phyloP scores from a whole-genome alignment of 2,888 invertebrate species.

The Xestobium rufovillosum region DNA sequence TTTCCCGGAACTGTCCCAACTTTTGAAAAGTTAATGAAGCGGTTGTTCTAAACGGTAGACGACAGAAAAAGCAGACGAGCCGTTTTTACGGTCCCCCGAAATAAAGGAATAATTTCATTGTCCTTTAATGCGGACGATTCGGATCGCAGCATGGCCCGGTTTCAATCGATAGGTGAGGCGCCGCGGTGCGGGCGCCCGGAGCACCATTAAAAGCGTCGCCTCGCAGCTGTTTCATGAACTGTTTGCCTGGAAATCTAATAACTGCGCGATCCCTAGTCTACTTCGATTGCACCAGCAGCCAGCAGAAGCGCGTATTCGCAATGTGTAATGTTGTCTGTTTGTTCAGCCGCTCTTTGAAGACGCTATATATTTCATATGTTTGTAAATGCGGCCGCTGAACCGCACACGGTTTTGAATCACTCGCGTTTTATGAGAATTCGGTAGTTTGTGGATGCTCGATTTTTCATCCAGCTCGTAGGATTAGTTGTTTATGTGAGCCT shows the following conservation, averaged over 20 bases:
- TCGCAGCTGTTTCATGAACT: constrained; percentile 41
- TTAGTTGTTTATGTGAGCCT: no score
- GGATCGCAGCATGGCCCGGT: constrained; percentile 1
- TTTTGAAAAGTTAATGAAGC: no score
- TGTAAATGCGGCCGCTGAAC: constrained; percentile 21
- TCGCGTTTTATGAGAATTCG: no score
- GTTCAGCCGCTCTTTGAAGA: constrained; percentile 24
- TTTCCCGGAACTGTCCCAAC: no score
- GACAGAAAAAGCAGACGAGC: no score
- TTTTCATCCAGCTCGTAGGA: no score
- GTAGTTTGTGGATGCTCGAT: no score
- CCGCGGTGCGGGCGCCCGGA: constrained; percentile 31
- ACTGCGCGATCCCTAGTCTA: constrained; percentile 29
- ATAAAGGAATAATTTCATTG: no score
- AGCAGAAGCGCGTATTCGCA: constrained; percentile 12
- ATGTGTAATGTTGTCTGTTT: constrained; percentile 24
- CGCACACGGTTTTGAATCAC: no score
- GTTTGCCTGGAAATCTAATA: constrained; percentile 41
- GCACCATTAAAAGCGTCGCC: constrained; percentile 34
- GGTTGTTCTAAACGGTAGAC: no score
- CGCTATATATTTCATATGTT: constrained; percentile 25
- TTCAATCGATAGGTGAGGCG: constrained; percentile 38
- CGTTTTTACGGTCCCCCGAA: no score
- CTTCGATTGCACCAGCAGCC: not conserved
- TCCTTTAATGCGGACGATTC: no score